A percentile compares a stretch with the other conserved stretches of the same genome.
Evolutionary conservation across 1,140 invertebrate genomes (phyloP).

Genomic region (Drosophila malerkotliana): DNA sequence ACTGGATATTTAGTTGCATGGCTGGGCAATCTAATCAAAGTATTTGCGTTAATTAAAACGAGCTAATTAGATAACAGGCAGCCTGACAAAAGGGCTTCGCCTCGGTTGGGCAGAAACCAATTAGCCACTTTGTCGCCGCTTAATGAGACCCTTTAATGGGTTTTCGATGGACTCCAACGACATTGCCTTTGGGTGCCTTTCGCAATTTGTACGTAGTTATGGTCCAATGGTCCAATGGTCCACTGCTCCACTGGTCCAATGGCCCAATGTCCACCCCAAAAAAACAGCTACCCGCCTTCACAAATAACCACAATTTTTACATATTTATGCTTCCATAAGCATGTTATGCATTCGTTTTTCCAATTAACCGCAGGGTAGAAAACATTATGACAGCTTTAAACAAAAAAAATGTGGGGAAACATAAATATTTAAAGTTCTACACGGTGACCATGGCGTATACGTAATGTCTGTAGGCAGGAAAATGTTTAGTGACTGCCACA

Average conservation of each 20-base stretch:
- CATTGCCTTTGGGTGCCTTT: neutral
- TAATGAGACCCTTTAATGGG: constrained; percentile 40
- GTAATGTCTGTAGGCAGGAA: neutral
- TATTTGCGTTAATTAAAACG: constrained; percentile 43
- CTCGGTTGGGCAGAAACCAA: constrained; percentile 30
- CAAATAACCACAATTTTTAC: constrained; percentile 13
- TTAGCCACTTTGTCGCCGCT: constrained; percentile 49
- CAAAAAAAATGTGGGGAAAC: neutral
- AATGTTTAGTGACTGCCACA: constrained; percentile 7
- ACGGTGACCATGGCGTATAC: neutral
- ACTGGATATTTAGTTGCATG: constrained; percentile 18
- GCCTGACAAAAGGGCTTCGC: constrained; percentile 7
- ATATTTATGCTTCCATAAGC: constrained; percentile 15
- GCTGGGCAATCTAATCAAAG: constrained; percentile 33
- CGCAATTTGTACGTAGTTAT: constrained; percentile 20
- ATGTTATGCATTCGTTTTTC: neutral
- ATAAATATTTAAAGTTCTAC: constrained; percentile 2
- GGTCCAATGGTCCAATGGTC: neutral
- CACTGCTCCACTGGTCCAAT: neutral
- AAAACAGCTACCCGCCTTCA: too few relatives aligned
- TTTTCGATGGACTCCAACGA: constrained; percentile 36
- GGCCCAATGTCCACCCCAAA: too few relatives aligned
- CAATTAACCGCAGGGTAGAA: constrained; percentile 12
- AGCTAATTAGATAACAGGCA: constrained; percentile 32
- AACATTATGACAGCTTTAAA: constrained; percentile 11